A percentile compares a stretch with the other conserved stretches of the same genome.
Evolutionary conservation across 2,113 vertebrate genomes (phyloP).

Genomic region (Microtus oregoni): DNA sequence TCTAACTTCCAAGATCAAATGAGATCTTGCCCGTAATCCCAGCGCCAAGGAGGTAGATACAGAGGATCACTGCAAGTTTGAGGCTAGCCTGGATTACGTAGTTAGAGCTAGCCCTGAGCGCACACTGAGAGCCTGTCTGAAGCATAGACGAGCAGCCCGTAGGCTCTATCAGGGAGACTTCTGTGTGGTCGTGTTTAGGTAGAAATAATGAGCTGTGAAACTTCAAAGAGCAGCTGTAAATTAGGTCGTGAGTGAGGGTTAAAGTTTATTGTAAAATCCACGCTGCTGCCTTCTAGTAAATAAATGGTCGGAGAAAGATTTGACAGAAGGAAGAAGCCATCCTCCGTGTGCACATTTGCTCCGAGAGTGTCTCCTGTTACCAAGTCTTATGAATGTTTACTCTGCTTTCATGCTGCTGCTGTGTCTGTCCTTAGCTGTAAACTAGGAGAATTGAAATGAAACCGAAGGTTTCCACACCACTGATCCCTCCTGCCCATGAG

Average conservation of each 20-base stretch:
- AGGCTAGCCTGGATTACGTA: not conserved
- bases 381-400: conserved; percentile 86
- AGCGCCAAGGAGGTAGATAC: not conserved
- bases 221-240: conserved; percentile 81
- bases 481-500: conserved; percentile 56
- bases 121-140: not conserved
- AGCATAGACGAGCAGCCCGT: not conserved
- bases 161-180: conserved; percentile 74
- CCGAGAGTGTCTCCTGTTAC: conserved; percentile 85
- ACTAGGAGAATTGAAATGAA: conserved; percentile 87
- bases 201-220: conserved; percentile 80
- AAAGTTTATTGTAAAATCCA: conserved; percentile 83
- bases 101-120: not conserved
- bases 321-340: conserved; percentile 79
- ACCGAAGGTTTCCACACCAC: conserved; percentile 67
- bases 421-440: conserved; percentile 78
- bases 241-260: conserved; percentile 80
- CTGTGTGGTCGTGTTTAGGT: conserved; percentile 78
- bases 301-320: conserved; percentile 85
- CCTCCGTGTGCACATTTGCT: conserved; percentile 75
- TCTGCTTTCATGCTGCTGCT: conserved; percentile 81
- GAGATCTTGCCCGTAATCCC: conserved; percentile 49
- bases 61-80: not conserved
- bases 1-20: conserved; percentile 9
- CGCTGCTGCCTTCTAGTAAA: conserved; percentile 86